Evolutionary conservation across 2,797 vertebrate species (phyloP).

Genomic region (Pyrocephalus nanus): DNA sequence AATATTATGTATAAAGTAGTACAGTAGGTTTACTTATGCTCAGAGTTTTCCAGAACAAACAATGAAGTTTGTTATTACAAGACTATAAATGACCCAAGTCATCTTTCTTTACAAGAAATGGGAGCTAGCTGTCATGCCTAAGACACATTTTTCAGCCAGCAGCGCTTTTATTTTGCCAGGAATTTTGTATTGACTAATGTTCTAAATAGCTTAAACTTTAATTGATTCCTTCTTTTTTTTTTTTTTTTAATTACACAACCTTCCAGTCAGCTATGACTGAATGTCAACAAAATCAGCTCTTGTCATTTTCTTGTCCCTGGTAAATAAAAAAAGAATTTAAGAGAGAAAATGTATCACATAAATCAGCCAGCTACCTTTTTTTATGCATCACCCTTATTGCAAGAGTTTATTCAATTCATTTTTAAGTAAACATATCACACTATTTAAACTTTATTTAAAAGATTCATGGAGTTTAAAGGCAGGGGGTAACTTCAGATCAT

Average conservation of each 20-base stretch:
- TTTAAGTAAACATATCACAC: not conserved
- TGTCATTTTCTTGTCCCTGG: not conserved
- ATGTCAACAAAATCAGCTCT: not conserved
- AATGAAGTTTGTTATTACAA: not conserved
- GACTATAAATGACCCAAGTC: not conserved
- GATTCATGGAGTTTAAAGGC: not conserved
- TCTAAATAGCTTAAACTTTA: not conserved
- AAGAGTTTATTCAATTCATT: not conserved
- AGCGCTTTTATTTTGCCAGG: not conserved
- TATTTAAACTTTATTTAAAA: not conserved
- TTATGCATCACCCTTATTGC: not conserved
- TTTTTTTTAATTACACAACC: not conserved
- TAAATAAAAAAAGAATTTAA: not conserved
- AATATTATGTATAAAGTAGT: not conserved
- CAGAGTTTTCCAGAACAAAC: not conserved
- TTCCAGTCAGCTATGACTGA: not conserved
- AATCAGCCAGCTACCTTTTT: not conserved
- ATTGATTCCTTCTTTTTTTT: not conserved
- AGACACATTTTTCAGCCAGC: not conserved
- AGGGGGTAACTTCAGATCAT: not conserved
- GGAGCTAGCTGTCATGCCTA: not conserved
- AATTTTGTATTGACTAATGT: not conserved
- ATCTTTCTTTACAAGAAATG: not conserved
- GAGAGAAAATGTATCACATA: not conserved
- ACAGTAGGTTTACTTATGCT: not conserved